Percentiles rank a stretch among this genome's conserved stretches.
Evolutionary conservation across 2,113 vertebrate genomes (phyloP).

Genomic region (Spea bombifrons): DNA sequence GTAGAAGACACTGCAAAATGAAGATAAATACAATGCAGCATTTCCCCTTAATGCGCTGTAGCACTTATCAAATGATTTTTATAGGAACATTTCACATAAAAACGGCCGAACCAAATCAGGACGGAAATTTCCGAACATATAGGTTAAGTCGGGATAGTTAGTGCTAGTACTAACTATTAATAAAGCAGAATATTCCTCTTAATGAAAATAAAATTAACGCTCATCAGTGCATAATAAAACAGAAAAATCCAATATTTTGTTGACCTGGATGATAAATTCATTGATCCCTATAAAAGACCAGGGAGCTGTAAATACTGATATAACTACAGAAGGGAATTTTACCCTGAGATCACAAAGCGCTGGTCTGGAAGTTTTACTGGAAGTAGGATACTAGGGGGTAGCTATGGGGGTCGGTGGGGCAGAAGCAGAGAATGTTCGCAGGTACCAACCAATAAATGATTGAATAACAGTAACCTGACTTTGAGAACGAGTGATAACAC

Average conservation of each 20-base stretch:
- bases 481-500: neutral
- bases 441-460: neutral
- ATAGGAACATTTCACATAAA: too few relatives aligned
- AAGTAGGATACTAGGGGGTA: too few relatives aligned
- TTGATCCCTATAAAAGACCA: conserved; percentile 12
- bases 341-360: too few relatives aligned
- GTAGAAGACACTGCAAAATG: too few relatives aligned
- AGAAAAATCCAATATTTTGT: conserved; percentile 37
- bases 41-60: too few relatives aligned
- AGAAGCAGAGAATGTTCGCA: neutral
- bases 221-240: conserved; percentile 37
- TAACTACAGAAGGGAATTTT: neutral
- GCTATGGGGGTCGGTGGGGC: neutral
- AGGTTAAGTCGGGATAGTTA: too few relatives aligned
- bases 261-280: conserved; percentile 8
- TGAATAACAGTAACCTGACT: neutral
- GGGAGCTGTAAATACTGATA: conserved; percentile 18
- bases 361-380: neutral
- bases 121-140: too few relatives aligned
- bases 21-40: too few relatives aligned
- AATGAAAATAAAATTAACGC: conserved; percentile 45
- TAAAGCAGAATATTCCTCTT: conserved; percentile 35
- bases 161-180: conserved; percentile 7
- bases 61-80: too few relatives aligned
- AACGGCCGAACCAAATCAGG: too few relatives aligned